A percentile compares a stretch with the other conserved stretches of the same genome.
phyloP scores from a whole-genome alignment of 53 echinoderm and acorn worm genomes.

The Glandiceps talaboti region DNA sequence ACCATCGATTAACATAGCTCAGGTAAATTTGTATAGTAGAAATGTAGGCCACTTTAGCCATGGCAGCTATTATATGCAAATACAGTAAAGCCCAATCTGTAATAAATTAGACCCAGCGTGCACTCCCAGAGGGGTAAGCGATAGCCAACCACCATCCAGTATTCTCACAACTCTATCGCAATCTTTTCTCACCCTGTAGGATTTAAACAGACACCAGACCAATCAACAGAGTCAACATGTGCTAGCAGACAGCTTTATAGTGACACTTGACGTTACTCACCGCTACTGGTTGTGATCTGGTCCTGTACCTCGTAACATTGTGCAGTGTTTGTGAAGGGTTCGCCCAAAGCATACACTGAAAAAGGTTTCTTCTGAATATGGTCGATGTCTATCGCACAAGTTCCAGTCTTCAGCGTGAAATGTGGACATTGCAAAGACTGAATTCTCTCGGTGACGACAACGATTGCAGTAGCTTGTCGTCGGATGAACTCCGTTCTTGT shows the following conservation, averaged over 20 bases:
- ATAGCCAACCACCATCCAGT: not conserved
- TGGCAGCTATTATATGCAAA: not conserved
- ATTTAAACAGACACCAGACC: not conserved
- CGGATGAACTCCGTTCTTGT: conserved; percentile 53
- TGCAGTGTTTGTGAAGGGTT: not conserved
- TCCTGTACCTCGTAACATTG: not conserved
- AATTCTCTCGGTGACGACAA: conserved; percentile 54
- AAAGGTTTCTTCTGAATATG: conserved; percentile 21
- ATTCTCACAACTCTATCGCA: not conserved
- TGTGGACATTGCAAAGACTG: conserved; percentile 83
- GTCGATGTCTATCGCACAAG: conserved; percentile 82
- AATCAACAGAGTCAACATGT: not conserved
- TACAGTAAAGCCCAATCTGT: no score
- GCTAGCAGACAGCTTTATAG: not conserved
- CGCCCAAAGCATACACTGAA: not conserved
- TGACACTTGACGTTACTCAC: not conserved
- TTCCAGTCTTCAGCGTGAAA: conserved; percentile 86
- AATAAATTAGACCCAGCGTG: not conserved
- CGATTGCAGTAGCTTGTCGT: conserved; percentile 51
- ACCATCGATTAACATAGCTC: not conserved
- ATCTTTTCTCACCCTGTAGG: not conserved
- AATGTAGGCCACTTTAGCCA: not conserved
- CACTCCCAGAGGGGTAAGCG: not conserved
- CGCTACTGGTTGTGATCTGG: not conserved
- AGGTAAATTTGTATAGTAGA: not conserved